Base-by-base conservation (phyloP, 1,140 invertebrate species). In the Drosophila tani region DNA sequence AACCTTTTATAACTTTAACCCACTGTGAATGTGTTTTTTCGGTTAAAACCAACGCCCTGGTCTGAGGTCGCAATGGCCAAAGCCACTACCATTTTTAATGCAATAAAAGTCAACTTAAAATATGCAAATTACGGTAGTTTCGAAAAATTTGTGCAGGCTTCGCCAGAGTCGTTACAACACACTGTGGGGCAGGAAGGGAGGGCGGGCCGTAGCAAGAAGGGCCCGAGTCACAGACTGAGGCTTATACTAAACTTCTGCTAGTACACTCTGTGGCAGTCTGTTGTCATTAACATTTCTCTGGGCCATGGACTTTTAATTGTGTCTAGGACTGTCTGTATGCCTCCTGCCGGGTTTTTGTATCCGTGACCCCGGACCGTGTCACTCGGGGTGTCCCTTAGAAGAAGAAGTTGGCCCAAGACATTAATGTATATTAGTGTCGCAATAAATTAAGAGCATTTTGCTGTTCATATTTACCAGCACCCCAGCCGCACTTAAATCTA, bases 91-190 rank as follows among this genome's bases (percentile, higher is more conserved):
- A 90, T 90, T 90, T 90, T 88, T 88, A 88, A 88, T 88, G 85
- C 85, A 88, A 88, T 88, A 88, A 88, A 88, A 88, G 85, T 88
- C 85, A 88, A 88, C 85, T 88, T 88, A 88, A 88, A 88, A 88
- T 88, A 88, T 88, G 85, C 85, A 88, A 88, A 88, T 88, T 88
- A 88, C 85, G 81, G 81, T 88, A 88, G 85, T 88, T 88, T 88
- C 85, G 69, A 68, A 75, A 80, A 86, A 90, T 88, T 88, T 88
- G 78, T 88, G 81, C 85, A 82, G 70, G 81, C 81, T 75, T 66
- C 68, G 85, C 74, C 55, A 65, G 67, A 46, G 57, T 50, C 66
- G 50, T 63, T 65, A 46, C 66, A 35, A 46, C 66, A 27, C 49
- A 29, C 21, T 65, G 29, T 19, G 50, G 41, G 50, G 12, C 14